phyloP scores from a whole-genome alignment of 2,888 invertebrate species.

The Colostygia pectinataria region DNA sequence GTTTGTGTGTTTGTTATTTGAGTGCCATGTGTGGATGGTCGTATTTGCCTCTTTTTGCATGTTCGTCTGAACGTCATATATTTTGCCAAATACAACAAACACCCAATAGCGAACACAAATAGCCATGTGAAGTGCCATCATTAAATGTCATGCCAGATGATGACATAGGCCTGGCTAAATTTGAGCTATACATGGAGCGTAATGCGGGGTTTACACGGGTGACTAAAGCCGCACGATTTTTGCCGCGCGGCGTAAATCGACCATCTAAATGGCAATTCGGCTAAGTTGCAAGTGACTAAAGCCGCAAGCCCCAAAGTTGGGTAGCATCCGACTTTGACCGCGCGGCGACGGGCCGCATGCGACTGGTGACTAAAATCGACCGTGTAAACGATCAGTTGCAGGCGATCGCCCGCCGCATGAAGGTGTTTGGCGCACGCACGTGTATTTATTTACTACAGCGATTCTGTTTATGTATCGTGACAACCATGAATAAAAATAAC shows the following conservation, averaged over 20 bases:
- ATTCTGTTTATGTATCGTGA: too few species aligned
- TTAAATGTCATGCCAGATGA: too few species aligned
- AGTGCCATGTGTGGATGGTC: slow-evolving; percentile 1
- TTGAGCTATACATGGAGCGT: not conserved
- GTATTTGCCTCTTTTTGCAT: not conserved
- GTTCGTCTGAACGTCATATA: not conserved
- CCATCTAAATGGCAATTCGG: slow-evolving; percentile 19
- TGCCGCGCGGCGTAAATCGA: slow-evolving; percentile 15
- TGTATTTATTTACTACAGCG: too few species aligned
- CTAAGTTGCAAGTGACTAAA: slow-evolving; percentile 38
- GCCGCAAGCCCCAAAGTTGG: slow-evolving; percentile 49
- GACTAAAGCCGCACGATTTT: slow-evolving; percentile 42
- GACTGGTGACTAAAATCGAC: slow-evolving; percentile 56
- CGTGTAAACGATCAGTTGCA: slow-evolving; percentile 31
- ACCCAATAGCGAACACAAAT: too few species aligned
- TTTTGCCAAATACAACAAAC: slow-evolving; percentile 14
- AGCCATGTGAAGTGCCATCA: too few species aligned
- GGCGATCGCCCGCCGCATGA: slow-evolving; percentile 14
- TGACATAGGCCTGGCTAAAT: too few species aligned
- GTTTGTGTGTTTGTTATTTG: slow-evolving; percentile 7
- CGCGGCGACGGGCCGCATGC: slow-evolving; percentile 41
- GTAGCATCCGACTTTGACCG: slow-evolving; percentile 49
- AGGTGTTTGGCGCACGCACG: too few species aligned
- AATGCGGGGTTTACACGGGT: slow-evolving; percentile 35
- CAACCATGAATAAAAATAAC: too few species aligned